A percentile compares a stretch with the other conserved stretches of the same genome.
These are phyloP conservation scores for Physella acuta DNA, from an alignment of 1,140 invertebrate species.

Conservation along the genomic window DNA sequence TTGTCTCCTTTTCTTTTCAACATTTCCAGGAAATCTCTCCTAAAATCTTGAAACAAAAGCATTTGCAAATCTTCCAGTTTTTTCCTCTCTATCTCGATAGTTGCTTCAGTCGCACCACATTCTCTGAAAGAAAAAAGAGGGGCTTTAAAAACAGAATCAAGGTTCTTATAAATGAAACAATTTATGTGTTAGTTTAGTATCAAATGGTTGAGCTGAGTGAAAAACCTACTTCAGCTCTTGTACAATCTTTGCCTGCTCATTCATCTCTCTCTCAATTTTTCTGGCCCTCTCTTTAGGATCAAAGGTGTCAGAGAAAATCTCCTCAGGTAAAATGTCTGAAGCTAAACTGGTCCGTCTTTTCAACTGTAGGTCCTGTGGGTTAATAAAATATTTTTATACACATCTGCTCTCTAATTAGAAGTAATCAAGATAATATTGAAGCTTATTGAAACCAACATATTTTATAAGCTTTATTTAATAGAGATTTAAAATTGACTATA, in stretches of 20 bases:
- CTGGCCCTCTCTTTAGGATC: slow-evolving; percentile 87
- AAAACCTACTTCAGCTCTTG: slow-evolving; percentile 74
- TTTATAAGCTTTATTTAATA: no score
- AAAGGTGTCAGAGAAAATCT: slow-evolving; percentile 81
- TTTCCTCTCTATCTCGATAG: slow-evolving; percentile 87
- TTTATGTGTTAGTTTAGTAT: slow-evolving; percentile 1
- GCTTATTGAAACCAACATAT: no score
- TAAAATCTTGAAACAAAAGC: slow-evolving; percentile 79
- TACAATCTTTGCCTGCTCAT: slow-evolving; percentile 91
- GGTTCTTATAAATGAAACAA: background rate
- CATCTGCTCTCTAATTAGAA: no score
- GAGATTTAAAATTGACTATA: no score
- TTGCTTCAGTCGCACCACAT: slow-evolving; percentile 85
- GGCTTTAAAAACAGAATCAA: no score
- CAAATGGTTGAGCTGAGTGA: background rate
- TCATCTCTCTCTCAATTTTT: slow-evolving; percentile 96
- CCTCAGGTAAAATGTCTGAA: slow-evolving; percentile 74
- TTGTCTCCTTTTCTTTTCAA: slow-evolving; percentile 80
- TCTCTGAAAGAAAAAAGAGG: no score
- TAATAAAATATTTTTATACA: no score
- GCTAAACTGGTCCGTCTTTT: slow-evolving; percentile 75
- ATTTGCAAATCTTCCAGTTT: slow-evolving; percentile 88
- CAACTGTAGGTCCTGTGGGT: background rate
- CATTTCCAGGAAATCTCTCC: slow-evolving; percentile 85
- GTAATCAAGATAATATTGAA: no score